Conservation (phyloP, 2,888 invertebrate species). For the Carpatolechia fugitivella region DNA sequence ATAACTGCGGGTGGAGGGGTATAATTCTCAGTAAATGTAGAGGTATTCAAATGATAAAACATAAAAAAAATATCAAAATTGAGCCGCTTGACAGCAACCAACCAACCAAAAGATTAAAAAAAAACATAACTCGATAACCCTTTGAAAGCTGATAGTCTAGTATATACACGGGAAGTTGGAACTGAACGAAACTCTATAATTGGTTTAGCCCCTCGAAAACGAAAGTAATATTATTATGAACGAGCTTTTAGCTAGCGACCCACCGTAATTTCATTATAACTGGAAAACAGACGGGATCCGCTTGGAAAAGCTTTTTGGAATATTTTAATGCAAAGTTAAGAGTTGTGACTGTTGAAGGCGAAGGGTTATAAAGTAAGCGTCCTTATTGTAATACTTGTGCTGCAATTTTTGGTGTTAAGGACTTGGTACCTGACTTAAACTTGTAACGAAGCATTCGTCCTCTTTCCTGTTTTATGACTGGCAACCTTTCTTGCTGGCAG, state of each 20-base stretch:
- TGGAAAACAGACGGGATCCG: conserved; percentile 32
- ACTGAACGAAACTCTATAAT: conserved; percentile 52
- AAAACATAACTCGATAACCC: conserved; percentile 6
- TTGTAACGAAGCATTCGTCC: too few species aligned
- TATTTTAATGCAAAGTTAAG: background rate
- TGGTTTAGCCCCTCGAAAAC: conserved; percentile 50
- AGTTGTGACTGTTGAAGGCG: background rate
- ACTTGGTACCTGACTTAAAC: too few species aligned
- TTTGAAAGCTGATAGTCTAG: conserved; percentile 41
- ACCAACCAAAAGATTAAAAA: background rate
- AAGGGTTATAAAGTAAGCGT: background rate
- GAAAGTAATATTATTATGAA: conserved; percentile 58
- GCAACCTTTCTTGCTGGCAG: too few species aligned
- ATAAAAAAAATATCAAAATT: background rate
- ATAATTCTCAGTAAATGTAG: too few species aligned
- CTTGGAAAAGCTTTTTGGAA: background rate
- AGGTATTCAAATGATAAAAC: background rate
- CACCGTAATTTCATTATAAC: conserved; percentile 49
- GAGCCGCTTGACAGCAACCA: background rate
- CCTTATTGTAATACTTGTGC: too few species aligned
- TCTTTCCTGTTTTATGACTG: too few species aligned
- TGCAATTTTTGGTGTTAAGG: too few species aligned
- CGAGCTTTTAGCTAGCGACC: conserved; percentile 55
- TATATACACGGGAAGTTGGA: conserved; percentile 32
- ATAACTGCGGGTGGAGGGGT: too few species aligned